Conservation (phyloP, 2,888 invertebrate genomes). For the Pilophorus perplexus region DNA sequence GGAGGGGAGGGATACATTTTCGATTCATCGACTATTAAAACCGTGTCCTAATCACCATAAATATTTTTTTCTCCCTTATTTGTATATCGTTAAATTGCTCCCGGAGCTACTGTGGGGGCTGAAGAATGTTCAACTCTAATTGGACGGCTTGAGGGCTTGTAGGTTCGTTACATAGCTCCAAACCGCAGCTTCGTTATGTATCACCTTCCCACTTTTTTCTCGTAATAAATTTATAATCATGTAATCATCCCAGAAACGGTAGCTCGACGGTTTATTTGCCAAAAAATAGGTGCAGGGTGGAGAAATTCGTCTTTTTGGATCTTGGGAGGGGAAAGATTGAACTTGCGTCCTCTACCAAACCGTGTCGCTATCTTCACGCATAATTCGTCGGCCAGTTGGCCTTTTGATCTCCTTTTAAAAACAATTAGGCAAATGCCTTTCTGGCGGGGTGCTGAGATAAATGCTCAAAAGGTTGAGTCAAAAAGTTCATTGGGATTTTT, state of each 20-base stretch:
- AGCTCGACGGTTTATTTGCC: too few species aligned
- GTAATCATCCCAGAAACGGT: too few species aligned
- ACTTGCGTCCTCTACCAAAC: not conserved
- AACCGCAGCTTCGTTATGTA: too few species aligned
- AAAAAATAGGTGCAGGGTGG: too few species aligned
- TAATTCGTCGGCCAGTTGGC: conserved; percentile 12
- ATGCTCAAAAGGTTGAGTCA: too few species aligned
- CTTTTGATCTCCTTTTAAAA: conserved; percentile 20
- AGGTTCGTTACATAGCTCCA: too few species aligned
- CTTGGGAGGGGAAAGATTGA: not conserved
- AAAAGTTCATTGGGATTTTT: too few species aligned
- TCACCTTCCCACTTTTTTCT: too few species aligned
- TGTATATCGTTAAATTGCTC: conserved; percentile 36
- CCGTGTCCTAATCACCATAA: conserved; percentile 37
- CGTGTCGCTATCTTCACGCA: conserved; percentile 8
- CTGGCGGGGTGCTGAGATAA: not conserved
- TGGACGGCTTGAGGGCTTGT: too few species aligned
- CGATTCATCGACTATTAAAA: conserved; percentile 30
- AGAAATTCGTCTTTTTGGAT: too few species aligned
- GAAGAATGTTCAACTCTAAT: conserved; percentile 25
- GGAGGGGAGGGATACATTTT: not conserved
- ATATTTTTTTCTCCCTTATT: conserved; percentile 33
- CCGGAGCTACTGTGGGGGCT: conserved; percentile 3
- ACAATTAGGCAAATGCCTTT: conserved; percentile 2
- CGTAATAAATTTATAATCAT: too few species aligned